Conservation (phyloP, 1,140 invertebrate species). For the Drosophila nebulosa region DNA sequence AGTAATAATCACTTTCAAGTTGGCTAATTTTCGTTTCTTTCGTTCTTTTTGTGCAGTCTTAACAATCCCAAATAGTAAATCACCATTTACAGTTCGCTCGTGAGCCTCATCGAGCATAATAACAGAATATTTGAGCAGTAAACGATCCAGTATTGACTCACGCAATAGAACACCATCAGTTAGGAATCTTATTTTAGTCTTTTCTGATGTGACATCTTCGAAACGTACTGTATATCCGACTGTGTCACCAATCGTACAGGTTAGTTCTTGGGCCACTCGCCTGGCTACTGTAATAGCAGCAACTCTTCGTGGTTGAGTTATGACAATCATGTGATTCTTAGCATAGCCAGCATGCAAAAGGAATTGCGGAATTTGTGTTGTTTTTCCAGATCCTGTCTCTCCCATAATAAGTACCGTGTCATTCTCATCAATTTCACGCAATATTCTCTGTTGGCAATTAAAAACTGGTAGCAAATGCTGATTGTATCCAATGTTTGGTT, state of each 20-base stretch:
- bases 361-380: conserved; percentile 94
- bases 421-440: conserved; percentile 51
- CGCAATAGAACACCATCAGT: conserved; percentile 96
- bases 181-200: conserved; percentile 91
- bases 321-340: conserved; percentile 85
- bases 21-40: conserved; percentile 83
- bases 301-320: conserved; percentile 95
- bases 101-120: conserved; percentile 99
- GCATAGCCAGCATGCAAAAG: conserved; percentile 84
- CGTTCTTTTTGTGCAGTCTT: conserved; percentile 89
- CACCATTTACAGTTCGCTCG: conserved; percentile 97
- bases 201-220: conserved; percentile 88
- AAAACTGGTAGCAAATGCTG: conserved; percentile 60
- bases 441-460: conserved; percentile 56
- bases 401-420: conserved; percentile 90
- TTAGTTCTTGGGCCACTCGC: conserved; percentile 91
- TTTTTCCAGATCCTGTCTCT: conserved; percentile 95
- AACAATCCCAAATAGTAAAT: conserved; percentile 93
- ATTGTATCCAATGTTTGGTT: conserved; percentile 45
- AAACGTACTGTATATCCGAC: conserved; percentile 93
- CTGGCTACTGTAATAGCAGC: conserved; percentile 95
- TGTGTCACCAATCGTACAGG: conserved; percentile 84
- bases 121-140: conserved; percentile 87
- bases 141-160: conserved; percentile 88
- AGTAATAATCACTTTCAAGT: conserved; percentile 92